Percentiles rank a stretch among this genome's conserved stretches.
These are phyloP conservation scores for Drosophila rubida DNA, from an alignment of 2,888 invertebrate genomes.

Conservation along the genomic window DNA sequence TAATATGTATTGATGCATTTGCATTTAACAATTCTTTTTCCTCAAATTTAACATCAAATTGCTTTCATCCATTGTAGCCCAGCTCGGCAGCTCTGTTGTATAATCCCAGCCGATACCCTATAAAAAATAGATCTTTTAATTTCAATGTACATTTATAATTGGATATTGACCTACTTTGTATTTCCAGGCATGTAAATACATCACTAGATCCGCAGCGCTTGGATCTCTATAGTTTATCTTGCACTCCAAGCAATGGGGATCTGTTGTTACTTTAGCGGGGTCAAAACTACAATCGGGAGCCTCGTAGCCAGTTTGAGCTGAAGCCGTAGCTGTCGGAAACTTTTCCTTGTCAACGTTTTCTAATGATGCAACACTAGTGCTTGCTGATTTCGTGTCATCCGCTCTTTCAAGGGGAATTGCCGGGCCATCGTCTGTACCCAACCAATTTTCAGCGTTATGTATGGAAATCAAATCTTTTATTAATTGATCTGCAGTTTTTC, in stretches of 20 bases:
- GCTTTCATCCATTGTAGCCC: constrained; percentile 95
- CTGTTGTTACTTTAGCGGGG: constrained; percentile 90
- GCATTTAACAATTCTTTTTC: constrained; percentile 27
- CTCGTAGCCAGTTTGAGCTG: constrained; percentile 90
- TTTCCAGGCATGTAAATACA: constrained; percentile 98
- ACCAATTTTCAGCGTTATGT: constrained; percentile 97
- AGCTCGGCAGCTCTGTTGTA: constrained; percentile 94
- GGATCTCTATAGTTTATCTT: constrained; percentile 96
- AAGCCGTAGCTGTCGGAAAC: constrained; percentile 88
- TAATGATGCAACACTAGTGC: constrained; percentile 63
- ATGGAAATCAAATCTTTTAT: constrained; percentile 94
- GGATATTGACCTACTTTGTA: constrained; percentile 88
- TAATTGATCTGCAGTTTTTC: constrained; percentile 94
- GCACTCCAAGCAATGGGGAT: constrained; percentile 96
- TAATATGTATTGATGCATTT: background rate
- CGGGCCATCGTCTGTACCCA: constrained; percentile 92
- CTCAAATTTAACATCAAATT: constrained; percentile 86
- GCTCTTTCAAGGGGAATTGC: background rate
- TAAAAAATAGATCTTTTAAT: constrained; percentile 52
- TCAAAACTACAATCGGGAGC: constrained; percentile 85
- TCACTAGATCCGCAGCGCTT: constrained; percentile 94
- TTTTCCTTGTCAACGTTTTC: background rate
- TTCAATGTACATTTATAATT: background rate
- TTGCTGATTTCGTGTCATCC: background rate
- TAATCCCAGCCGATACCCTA: constrained; percentile 97